Base-by-base conservation (phyloP, 2,888 invertebrate species). In the Glyphotaelius pellucidus region DNA sequence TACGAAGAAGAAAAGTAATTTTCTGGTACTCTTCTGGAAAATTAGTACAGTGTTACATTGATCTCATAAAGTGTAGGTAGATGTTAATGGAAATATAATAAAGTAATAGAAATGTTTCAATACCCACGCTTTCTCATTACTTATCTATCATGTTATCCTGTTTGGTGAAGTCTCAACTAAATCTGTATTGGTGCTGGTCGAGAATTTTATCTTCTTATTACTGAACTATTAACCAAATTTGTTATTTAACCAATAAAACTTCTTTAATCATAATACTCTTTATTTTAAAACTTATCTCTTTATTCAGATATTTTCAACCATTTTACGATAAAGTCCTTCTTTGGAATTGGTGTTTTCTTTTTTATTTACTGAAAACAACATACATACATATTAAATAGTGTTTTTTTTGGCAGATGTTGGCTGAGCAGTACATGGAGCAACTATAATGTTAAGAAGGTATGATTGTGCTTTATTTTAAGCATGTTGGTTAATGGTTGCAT, bases 401-500 rank as follows among this genome's bases (percentile, higher is more conserved):
- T 42, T 52, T 91, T 89, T 67, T 90, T 91, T 89, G 52, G 91
- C 92, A 93, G 92, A 92, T 93, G 90, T 89, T 80, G 30, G n/a
- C 86, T 52, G 90, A 35, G 42, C 80, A 52, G 42, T 32, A 79
- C 30, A 92, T 86, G 80, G 47, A n/a, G 38, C 87, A 79, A 67
- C 90, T 80, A 90, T 79, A 92, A 93, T 93, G 93, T 89, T 93
- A 90, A 83, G 92, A 93, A 93, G 93, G 93, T 93, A 93, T 92
- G 92, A 89, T 25, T 30, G 25, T 67, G 67, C 85, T 67, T 83
- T 52, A n/a, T 91, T 91, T 83, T 67, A 38, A 84, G 87, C 86
- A 87, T 92, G 92, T 42, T 79, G 38, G n/a, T 88, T 67, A 47
- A 11, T 80, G 30, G 89, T 42, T 84, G 90, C 80, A 88, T 92